Evolutionary conservation across 2,797 vertebrate genomes (phyloP), one percentile per base, ranked within the genome.

Genomic region (Sciurus carolinensis): DNA sequence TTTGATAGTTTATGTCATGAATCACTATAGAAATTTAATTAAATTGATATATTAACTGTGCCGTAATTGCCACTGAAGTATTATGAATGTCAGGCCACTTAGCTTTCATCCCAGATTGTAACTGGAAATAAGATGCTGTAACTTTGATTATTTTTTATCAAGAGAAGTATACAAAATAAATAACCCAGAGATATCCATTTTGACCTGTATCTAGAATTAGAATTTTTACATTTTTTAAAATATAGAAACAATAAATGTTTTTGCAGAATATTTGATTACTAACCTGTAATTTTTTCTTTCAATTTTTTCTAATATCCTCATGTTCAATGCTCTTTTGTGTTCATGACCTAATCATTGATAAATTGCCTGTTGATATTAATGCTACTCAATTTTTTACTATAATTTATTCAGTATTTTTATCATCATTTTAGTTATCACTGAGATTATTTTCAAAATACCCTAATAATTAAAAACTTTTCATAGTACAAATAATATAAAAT

Each of bases 1-100:
- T 97, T 96, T 98, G 94, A 97, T 97, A 96, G 87, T 98, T 98
- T 97, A 92, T 97, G 95, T 97, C 97, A 96, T 98, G 97, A 96
- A 97, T 98, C 97, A 97, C 86, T 95, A 94, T 92, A 93, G 76
- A 96, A 98, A 98, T 98, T 98, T 98, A 98, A 98, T 98, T 98
- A 98, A 98, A 98, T 96, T 98, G 97, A 98, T 98, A 92, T 98
- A 98, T 98, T 98, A 98, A 98, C 95, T 98, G 85, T 97, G 96
- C 95, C 85, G 87, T 97, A 98, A 98, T 98, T 98, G 98, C 96
- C 87, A 82, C 89, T 98, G 98, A 98, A 98, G 81, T 97, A 97
- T 98, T 97, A 83, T 97, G 98, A 98, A 98, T 98, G 97, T 97
- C 98, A 98, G 7, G 13, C 36, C 91, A 88, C 91, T 96, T 44